phyloP scores from a whole-genome alignment of 1,140 invertebrate genomes.

The Drosophila repletoides region DNA sequence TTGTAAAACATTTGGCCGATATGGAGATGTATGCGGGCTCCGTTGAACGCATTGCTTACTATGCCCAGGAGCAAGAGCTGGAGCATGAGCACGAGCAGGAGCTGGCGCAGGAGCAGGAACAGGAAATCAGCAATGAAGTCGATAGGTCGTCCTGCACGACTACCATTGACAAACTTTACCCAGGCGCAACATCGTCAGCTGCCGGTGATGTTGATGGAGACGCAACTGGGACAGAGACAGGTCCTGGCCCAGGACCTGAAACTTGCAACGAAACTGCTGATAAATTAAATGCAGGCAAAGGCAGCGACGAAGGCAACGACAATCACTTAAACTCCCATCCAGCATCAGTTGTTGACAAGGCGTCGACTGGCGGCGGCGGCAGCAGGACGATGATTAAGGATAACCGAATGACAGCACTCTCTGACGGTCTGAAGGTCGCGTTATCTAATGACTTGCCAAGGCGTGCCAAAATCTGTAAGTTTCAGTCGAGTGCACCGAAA shows the following conservation, averaged over 20 bases:
- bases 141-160: constrained; percentile 60
- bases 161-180: constrained; percentile 70
- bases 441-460: constrained; percentile 45
- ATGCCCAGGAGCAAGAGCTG: constrained; percentile 71
- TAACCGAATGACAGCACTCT: constrained; percentile 52
- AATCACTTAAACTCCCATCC: constrained; percentile 71
- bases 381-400: constrained; percentile 56
- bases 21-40: constrained; percentile 91
- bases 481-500: no score
- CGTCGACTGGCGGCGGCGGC: constrained; percentile 33
- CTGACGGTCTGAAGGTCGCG: constrained; percentile 51
- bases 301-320: constrained; percentile 43
- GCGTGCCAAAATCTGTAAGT: constrained; percentile 60
- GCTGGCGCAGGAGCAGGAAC: constrained; percentile 4
- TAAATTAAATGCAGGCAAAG: constrained; percentile 75
- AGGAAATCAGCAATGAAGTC: constrained; percentile 64
- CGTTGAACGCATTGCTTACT: constrained; percentile 88
- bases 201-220: constrained; percentile 68
- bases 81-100: background rate
- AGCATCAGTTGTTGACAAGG: constrained; percentile 66
- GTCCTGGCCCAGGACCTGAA: background rate
- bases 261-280: constrained; percentile 40
- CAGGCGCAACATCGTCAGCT: constrained; percentile 75
- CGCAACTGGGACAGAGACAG: constrained; percentile 2
- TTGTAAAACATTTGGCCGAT: constrained; percentile 90